Percentiles rank a stretch among this genome's conserved stretches.
phyloP scores from a whole-genome alignment of 1,140 invertebrate genomes.

The Procambarus clarkii region DNA sequence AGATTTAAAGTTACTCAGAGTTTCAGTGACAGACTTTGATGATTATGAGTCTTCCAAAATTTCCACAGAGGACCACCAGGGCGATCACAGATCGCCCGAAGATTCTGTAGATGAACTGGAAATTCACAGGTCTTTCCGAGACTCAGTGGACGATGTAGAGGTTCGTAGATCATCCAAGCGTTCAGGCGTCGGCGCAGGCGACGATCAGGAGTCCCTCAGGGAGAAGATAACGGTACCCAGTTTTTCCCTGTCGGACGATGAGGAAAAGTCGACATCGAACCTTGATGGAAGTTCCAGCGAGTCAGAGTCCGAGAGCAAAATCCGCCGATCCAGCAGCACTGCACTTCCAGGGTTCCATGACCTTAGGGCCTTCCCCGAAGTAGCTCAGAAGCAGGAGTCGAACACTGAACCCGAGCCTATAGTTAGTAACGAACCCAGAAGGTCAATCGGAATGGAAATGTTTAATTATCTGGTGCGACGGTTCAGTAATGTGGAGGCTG shows the following conservation, averaged over 20 bases:
- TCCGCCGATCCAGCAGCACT: not conserved
- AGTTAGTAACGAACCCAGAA: conserved; percentile 28
- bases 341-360: not conserved
- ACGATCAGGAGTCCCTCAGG: not conserved
- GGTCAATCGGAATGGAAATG: conserved; percentile 50
- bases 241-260: not conserved
- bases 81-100: not conserved
- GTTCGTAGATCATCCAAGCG: not conserved
- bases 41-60: not conserved
- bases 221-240: not conserved
- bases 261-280: not conserved
- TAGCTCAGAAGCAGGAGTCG: not conserved
- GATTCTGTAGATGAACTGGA: not conserved
- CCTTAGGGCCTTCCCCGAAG: not conserved
- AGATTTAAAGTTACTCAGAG: not conserved
- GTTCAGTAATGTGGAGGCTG: not conserved
- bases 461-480: conserved; percentile 44
- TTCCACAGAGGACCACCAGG: too few species aligned
- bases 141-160: not conserved
- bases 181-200: not conserved
- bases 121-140: not conserved
- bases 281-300: too few species aligned
- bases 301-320: not conserved
- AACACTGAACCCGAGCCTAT: not conserved
- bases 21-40: not conserved